A percentile compares a stretch with the other conserved stretches of the same genome.
Evolutionary conservation across 2,888 invertebrate species (phyloP).

Genomic region (Eremobia ochroleuca): DNA sequence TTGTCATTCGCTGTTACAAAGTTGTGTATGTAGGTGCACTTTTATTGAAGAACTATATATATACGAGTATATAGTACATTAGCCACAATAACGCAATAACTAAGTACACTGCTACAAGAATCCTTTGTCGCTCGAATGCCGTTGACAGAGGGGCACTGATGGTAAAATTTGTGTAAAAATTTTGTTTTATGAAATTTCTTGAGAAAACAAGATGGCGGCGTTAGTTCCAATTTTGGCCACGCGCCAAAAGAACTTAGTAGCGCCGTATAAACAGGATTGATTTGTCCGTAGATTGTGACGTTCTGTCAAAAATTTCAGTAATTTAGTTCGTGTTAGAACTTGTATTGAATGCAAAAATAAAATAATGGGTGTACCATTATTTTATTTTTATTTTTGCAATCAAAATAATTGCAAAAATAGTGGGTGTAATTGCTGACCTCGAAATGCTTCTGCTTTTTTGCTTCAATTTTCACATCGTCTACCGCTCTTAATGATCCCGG

Average conservation of each 20-base stretch:
- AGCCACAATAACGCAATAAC: not conserved
- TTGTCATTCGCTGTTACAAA: constrained; percentile 50
- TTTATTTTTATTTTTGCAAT: too few relatives aligned
- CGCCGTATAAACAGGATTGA: not conserved
- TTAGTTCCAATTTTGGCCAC: not conserved
- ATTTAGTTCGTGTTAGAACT: not conserved
- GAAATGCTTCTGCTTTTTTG: too few relatives aligned
- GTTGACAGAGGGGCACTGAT: too few relatives aligned
- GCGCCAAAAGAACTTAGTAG: not conserved
- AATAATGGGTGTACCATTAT: too few relatives aligned
- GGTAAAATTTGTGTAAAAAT: too few relatives aligned
- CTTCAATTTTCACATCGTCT: too few relatives aligned
- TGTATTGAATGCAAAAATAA: too few relatives aligned
- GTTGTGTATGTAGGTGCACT: constrained; percentile 24
- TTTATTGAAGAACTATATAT: constrained; percentile 4
- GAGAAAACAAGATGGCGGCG: not conserved
- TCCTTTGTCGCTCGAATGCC: too few relatives aligned
- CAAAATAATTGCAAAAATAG: too few relatives aligned
- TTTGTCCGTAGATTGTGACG: not conserved
- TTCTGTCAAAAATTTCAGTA: not conserved
- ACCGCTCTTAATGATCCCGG: not conserved
- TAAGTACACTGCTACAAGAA: not conserved
- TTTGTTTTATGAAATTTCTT: not conserved
- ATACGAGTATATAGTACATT: not conserved
- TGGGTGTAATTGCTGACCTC: too few relatives aligned